These are phyloP conservation scores for Notarius lentiginosus DNA, from an alignment of 2,113 vertebrate species.

Conservation along the genomic window DNA sequence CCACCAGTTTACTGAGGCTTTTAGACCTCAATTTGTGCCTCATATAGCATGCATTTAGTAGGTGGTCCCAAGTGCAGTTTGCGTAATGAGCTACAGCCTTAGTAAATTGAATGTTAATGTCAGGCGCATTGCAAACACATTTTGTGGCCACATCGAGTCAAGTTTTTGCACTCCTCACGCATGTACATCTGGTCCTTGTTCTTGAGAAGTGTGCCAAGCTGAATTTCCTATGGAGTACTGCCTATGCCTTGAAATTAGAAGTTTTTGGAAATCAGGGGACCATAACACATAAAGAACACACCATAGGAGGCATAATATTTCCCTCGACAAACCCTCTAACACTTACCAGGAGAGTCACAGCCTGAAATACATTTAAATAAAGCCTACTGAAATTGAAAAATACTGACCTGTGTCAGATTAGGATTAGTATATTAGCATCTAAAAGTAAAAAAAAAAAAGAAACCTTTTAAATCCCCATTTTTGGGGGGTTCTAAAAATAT, in stretches of 20 bases:
- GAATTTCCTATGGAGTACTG: not conserved
- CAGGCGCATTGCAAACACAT: not conserved
- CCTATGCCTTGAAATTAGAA: not conserved
- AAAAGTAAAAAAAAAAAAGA: conserved; percentile 66
- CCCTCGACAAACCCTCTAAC: conserved; percentile 8
- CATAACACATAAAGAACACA: not conserved
- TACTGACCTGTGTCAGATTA: conserved; percentile 47
- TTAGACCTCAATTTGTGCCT: conserved; percentile 13
- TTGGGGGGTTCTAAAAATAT: conserved; percentile 66
- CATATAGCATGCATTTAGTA: conserved; percentile 1
- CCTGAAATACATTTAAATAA: conserved; percentile 71
- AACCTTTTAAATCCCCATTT: conserved; percentile 63
- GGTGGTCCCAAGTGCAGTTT: conserved; percentile 24
- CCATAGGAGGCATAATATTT: conserved; percentile 5
- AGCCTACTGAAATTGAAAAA: conserved; percentile 62
- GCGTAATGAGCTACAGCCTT: conserved; percentile 9
- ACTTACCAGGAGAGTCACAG: conserved; percentile 55
- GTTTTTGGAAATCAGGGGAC: not conserved
- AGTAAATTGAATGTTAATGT: conserved; percentile 11
- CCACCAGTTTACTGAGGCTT: conserved; percentile 4
- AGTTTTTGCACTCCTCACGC: not conserved
- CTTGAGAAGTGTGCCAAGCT: conserved; percentile 1
- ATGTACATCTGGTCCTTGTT: conserved; percentile 13
- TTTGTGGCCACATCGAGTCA: not conserved
- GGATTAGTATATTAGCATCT: conserved; percentile 73